Conservation (phyloP, 2,888 invertebrate species). For the Epirrhoe tristata region DNA sequence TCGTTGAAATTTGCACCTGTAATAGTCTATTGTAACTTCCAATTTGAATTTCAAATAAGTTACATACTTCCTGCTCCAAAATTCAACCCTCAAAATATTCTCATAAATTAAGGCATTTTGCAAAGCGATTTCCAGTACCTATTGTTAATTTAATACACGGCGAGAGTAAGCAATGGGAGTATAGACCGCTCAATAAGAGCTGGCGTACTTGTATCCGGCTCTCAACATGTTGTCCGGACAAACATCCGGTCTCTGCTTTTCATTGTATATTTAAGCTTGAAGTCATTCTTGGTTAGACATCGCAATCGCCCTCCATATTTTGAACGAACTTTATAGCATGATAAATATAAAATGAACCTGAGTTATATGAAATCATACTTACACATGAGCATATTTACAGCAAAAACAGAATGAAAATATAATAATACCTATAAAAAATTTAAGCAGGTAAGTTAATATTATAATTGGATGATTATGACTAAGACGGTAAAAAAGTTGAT, state of each 20-base stretch:
- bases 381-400: too few relatives aligned
- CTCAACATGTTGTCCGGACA: conserved; percentile 22
- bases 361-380: too few relatives aligned
- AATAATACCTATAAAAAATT: too few relatives aligned
- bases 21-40: background rate
- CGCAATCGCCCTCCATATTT: background rate
- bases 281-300: background rate
- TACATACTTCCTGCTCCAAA: conserved; percentile 1
- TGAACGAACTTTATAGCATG: background rate
- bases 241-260: conserved; percentile 19
- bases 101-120: conserved; percentile 2
- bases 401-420: too few relatives aligned
- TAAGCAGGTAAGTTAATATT: too few relatives aligned
- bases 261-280: conserved; percentile 9
- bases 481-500: too few relatives aligned
- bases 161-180: background rate
- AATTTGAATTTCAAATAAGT: conserved; percentile 18
- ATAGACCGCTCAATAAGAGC: background rate
- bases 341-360: background rate
- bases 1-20: background rate
- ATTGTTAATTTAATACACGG: conserved; percentile 9
- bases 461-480: too few relatives aligned
- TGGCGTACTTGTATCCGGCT: conserved; percentile 18
- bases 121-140: conserved; percentile 3
- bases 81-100: conserved; percentile 15